These are phyloP conservation scores for Serinus canaria DNA, from an alignment of 2,113 vertebrate genomes.

Conservation along the genomic window DNA sequence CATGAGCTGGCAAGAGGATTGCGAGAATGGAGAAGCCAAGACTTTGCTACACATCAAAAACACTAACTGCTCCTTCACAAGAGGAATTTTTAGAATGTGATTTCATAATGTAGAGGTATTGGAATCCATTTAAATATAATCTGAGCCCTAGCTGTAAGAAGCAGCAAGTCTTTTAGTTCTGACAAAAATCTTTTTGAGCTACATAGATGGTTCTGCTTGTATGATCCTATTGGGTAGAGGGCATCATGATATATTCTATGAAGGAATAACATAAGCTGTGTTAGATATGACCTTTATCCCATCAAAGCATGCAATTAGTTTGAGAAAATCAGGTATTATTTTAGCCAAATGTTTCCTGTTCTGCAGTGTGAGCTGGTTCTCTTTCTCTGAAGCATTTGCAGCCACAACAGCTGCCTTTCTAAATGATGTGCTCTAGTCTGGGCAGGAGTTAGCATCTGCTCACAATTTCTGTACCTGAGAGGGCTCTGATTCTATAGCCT, in stretches of 20 bases:
- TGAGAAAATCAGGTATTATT: not conserved
- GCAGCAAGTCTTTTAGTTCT: not conserved
- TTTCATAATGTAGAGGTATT: slow-evolving; percentile 31
- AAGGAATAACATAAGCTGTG: not conserved
- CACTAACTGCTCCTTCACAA: slow-evolving; percentile 16
- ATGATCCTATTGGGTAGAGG: not conserved
- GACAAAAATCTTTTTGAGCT: not conserved
- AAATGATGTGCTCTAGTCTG: not conserved
- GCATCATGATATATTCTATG: not conserved
- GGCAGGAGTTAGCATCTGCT: not conserved
- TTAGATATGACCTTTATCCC: not conserved
- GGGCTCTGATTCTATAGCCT: not conserved
- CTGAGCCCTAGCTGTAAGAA: not conserved
- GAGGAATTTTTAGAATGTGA: slow-evolving; percentile 46
- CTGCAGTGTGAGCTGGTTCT: not conserved
- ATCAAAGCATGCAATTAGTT: not conserved
- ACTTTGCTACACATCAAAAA: slow-evolving; percentile 2
- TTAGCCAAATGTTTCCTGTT: not conserved
- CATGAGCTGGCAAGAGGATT: not conserved
- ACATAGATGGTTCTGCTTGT: not conserved
- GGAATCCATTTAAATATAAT: not conserved
- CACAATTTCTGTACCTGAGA: not conserved
- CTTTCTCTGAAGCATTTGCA: not conserved
- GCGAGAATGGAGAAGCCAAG: not conserved
- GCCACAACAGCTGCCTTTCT: not conserved